A percentile compares a stretch with the other conserved stretches of the same genome.
Evolutionary conservation across 2,113 vertebrate species (phyloP).

Genomic region (Circaetus cinerascens): DNA sequence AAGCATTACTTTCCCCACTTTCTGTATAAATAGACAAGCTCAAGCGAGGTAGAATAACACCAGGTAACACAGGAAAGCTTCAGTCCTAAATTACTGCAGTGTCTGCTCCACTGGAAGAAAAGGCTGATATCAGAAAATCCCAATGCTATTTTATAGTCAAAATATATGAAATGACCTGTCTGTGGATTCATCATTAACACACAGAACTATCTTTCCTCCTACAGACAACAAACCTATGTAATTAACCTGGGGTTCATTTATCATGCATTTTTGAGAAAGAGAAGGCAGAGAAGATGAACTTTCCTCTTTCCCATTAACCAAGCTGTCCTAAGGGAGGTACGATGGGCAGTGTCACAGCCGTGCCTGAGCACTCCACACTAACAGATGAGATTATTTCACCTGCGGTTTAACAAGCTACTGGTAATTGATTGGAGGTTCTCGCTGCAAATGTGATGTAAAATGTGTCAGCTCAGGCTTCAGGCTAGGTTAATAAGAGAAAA

Average conservation of each 20-base stretch:
- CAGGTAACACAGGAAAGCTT: neutral
- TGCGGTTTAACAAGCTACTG: neutral
- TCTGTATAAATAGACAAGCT: neutral
- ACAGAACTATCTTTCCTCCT: neutral
- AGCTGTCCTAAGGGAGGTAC: neutral
- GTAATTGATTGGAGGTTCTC: neutral
- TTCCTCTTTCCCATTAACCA: neutral
- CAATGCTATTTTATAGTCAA: neutral
- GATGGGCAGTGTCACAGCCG: neutral
- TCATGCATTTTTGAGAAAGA: neutral
- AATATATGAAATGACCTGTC: neutral
- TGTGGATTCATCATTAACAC: neutral
- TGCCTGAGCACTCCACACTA: neutral
- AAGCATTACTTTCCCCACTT: neutral
- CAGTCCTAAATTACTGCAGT: neutral
- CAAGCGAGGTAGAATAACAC: neutral
- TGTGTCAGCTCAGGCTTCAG: neutral
- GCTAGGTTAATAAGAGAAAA: neutral
- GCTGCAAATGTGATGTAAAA: neutral
- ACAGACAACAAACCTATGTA: neutral
- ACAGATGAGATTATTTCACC: neutral
- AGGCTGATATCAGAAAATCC: neutral
- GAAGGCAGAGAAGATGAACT: neutral
- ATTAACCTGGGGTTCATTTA: neutral
- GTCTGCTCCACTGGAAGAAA: neutral